Conservation (phyloP, 2,888 invertebrate species). For the Eristalis arbustorum region DNA sequence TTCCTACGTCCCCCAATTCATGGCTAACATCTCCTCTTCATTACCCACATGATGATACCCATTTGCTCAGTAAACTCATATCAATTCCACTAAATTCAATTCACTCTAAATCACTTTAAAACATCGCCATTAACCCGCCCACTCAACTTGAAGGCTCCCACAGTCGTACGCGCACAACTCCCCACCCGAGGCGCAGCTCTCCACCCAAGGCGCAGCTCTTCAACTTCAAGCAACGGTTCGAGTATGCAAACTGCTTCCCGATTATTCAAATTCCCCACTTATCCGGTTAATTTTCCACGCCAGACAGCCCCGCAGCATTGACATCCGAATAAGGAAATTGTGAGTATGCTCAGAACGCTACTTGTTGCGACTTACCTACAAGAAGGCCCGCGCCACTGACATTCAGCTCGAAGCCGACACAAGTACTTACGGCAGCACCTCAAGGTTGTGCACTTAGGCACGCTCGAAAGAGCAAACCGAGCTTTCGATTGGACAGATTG, state of each 20-base stretch:
- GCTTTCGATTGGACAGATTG: background rate
- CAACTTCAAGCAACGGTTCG: background rate
- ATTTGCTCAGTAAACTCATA: background rate
- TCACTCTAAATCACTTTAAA: background rate
- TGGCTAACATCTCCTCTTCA: too few species aligned
- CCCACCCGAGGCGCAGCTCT: too few species aligned
- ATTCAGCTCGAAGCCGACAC: too few species aligned
- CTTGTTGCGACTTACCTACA: background rate
- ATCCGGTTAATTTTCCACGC: background rate
- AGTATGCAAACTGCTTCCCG: background rate
- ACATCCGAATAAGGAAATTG: background rate
- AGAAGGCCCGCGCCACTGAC: background rate
- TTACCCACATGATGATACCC: background rate
- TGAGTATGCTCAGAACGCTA: background rate
- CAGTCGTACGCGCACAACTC: too few species aligned
- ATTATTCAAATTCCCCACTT: background rate
- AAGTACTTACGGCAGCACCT: background rate
- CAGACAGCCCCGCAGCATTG: background rate
- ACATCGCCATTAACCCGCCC: background rate
- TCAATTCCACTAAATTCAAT: background rate
- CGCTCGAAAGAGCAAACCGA: conserved; percentile 22
- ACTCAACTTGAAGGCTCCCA: background rate
- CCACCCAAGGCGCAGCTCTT: background rate
- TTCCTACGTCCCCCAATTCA: too few species aligned
- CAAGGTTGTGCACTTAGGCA: conserved; percentile 1